Conservation (phyloP, 2,113 vertebrate genomes). For the Rissa tridactyla region DNA sequence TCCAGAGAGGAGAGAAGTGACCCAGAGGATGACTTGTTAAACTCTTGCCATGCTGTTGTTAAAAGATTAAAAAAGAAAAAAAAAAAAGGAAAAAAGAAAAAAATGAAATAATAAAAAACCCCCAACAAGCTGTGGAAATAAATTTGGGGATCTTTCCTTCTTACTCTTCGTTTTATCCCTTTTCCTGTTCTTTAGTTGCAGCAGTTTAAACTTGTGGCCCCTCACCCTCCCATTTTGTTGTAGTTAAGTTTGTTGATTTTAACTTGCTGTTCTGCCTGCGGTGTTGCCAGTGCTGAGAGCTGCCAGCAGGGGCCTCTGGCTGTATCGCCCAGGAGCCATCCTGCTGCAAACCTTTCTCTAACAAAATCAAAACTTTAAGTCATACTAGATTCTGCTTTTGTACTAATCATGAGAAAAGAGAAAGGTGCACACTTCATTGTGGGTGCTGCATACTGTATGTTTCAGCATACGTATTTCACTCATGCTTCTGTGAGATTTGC, state of each 20-base stretch:
- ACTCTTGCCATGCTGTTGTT: background rate
- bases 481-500: fast-evolving
- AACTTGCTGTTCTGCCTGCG: background rate
- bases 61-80: background rate
- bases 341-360: background rate
- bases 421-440: fast-evolving
- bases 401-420: background rate
- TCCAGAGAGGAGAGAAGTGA: background rate
- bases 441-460: background rate
- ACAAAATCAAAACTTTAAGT: background rate
- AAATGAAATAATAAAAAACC: too few relatives aligned
- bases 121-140: background rate
- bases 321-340: fast-evolving
- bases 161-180: background rate
- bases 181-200: background rate
- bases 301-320: background rate
- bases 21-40: background rate
- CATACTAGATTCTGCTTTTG: background rate
- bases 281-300: fast-evolving
- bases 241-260: background rate
- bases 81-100: background rate
- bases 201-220: background rate
- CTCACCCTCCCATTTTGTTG: background rate
- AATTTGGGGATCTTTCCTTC: background rate
- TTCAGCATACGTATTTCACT: background rate